These are phyloP conservation scores for Vidua macroura DNA, from an alignment of 2,113 vertebrate genomes.

Conservation along the genomic window DNA sequence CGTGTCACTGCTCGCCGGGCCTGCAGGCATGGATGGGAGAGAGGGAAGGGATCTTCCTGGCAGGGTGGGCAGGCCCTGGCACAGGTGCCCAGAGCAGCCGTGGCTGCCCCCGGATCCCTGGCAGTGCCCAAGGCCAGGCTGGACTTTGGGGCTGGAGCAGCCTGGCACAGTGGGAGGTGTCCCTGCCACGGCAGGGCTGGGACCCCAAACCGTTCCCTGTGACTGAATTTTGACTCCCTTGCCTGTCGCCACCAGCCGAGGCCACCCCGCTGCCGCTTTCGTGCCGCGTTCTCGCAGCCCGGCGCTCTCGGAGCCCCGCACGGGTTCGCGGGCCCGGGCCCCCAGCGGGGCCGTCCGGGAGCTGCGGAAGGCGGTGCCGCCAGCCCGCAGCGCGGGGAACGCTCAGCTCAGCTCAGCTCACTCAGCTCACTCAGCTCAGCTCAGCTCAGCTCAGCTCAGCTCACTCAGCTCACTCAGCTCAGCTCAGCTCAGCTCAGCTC, in stretches of 20 bases:
- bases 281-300: neutral
- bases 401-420: no score
- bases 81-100: neutral
- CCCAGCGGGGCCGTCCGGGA: no score
- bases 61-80: neutral
- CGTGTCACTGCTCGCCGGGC: no score
- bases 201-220: rapidly evolving
- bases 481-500: no score
- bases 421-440: no score
- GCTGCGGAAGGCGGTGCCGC: no score
- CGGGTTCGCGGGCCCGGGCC: no score
- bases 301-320: neutral
- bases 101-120: neutral
- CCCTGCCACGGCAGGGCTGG: neutral
- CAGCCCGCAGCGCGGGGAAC: no score
- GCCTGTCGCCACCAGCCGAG: rapidly evolving
- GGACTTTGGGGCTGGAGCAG: neutral
- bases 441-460: no score
- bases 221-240: neutral
- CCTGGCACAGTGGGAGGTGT: neutral
- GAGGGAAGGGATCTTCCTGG: rapidly evolving
- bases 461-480: no score
- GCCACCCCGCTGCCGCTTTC: rapidly evolving
- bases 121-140: neutral
- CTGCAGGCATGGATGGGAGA: rapidly evolving